A percentile compares a stretch with the other conserved stretches of the same genome.
Evolutionary conservation across 2,113 vertebrate species (phyloP).

Genomic region (Ivindomyrus marchei): DNA sequence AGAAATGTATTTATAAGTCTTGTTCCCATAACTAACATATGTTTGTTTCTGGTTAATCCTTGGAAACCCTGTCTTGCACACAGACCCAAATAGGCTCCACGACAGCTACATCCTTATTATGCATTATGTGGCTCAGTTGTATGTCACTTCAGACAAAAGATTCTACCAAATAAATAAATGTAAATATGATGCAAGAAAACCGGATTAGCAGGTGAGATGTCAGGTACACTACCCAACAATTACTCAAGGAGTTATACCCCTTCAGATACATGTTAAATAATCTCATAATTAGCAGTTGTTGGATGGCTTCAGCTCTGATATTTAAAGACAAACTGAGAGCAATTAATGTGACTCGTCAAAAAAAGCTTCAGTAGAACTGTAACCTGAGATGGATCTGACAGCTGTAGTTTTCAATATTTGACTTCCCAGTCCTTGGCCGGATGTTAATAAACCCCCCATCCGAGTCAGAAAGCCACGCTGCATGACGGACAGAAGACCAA

Average conservation of each 20-base stretch:
- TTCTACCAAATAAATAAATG: background rate
- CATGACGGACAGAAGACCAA: conserved; percentile 57
- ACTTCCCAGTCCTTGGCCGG: conserved; percentile 47
- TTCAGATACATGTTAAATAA: background rate
- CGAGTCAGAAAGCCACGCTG: conserved; percentile 56
- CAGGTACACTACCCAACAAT: background rate
- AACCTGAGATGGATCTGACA: background rate
- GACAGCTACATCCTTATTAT: background rate
- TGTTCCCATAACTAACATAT: background rate
- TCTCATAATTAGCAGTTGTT: background rate
- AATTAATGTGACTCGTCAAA: background rate
- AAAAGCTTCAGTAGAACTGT: background rate
- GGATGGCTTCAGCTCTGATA: background rate
- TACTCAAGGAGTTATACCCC: background rate
- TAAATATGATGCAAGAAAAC: background rate
- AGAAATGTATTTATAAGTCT: background rate
- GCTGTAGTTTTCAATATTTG: conserved; percentile 21
- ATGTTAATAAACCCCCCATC: conserved; percentile 54
- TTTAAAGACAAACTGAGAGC: background rate
- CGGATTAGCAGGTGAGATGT: background rate
- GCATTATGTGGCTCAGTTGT: background rate
- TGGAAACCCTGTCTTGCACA: background rate
- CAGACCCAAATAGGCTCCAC: background rate
- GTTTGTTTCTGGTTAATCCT: background rate
- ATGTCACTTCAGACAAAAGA: background rate